Percentiles rank a stretch among this genome's conserved stretches.
Evolutionary conservation across 2,888 invertebrate species (phyloP).

Genomic region (Tiphia femorata): DNA sequence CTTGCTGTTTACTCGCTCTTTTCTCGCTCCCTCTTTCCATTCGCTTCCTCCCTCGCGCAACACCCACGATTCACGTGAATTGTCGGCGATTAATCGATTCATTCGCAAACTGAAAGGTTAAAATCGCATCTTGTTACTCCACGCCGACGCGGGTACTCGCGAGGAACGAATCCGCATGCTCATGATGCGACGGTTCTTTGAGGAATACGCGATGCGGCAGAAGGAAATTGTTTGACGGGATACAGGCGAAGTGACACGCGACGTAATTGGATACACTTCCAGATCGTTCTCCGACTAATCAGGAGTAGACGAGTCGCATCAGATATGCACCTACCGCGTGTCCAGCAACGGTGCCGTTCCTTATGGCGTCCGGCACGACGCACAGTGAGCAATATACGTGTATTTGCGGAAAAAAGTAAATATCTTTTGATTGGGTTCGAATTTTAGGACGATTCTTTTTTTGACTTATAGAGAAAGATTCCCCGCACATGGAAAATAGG

Average conservation of each 20-base stretch:
- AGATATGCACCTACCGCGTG: no score
- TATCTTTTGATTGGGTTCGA: no score
- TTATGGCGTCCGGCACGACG: neutral
- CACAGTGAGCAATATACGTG: neutral
- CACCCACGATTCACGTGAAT: slow-evolving; percentile 6
- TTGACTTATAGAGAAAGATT: no score
- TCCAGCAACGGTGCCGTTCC: no score
- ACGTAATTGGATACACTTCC: slow-evolving; percentile 47
- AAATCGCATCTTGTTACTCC: no score
- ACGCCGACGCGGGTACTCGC: no score
- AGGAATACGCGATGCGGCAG: no score
- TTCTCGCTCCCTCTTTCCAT: neutral
- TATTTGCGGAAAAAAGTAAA: no score
- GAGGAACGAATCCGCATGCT: no score
- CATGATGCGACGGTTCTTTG: no score
- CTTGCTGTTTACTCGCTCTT: neutral
- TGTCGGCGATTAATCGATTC: slow-evolving; percentile 44
- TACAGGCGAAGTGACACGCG: slow-evolving; percentile 40
- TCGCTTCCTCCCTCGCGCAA: neutral
- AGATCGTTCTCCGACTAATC: slow-evolving; percentile 47
- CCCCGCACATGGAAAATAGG: no score
- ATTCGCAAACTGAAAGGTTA: slow-evolving; percentile 17
- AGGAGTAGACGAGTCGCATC: slow-evolving; percentile 40
- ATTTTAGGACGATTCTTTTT: no score
- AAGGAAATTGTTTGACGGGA: slow-evolving; percentile 46